Percentiles rank a stretch among this genome's conserved stretches.
phyloP scores from a whole-genome alignment of 2,113 vertebrate species.

The Solea solea region DNA sequence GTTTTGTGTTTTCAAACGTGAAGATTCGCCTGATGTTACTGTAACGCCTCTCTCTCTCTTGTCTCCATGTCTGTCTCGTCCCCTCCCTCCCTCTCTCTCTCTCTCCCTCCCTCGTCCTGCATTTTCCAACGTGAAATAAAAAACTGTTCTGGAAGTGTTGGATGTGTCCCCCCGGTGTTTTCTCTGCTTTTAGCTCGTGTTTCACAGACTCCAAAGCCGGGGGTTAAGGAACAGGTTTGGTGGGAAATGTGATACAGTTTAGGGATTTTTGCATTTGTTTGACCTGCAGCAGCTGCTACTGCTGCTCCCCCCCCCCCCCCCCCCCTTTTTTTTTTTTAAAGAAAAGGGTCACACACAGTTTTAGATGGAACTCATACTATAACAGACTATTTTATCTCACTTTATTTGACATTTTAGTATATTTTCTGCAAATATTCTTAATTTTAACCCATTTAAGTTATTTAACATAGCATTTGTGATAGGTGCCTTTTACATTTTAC shows the following conservation, averaged over 20 bases:
- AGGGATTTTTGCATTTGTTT: constrained; percentile 48
- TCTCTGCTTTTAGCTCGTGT: constrained; percentile 22
- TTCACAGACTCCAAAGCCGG: constrained; percentile 20
- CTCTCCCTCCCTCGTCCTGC: constrained; percentile 26
- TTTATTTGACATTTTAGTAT: too few species aligned
- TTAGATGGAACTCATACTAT: background rate
- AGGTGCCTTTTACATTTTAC: too few species aligned
- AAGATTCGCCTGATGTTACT: constrained; percentile 24
- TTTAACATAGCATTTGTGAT: too few species aligned
- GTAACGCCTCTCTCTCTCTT: constrained; percentile 27
- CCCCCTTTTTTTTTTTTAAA: too few species aligned
- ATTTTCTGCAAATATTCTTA: too few species aligned
- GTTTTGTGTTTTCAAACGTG: constrained; percentile 2
- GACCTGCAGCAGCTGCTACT: constrained; percentile 54
- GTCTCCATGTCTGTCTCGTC: constrained; percentile 66
- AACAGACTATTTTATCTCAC: background rate
- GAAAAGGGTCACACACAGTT: background rate
- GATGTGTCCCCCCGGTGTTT: constrained; percentile 20
- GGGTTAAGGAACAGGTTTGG: constrained; percentile 38
- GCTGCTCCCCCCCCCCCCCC: too few species aligned
- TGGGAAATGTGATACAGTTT: constrained; percentile 50
- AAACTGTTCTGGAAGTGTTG: constrained; percentile 56
- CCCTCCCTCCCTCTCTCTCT: constrained; percentile 14
- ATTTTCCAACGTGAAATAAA: constrained; percentile 77
- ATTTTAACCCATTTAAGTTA: too few species aligned